phyloP scores from a whole-genome alignment of 2,113 vertebrate species.

The Pomatostomus ruficeps region DNA sequence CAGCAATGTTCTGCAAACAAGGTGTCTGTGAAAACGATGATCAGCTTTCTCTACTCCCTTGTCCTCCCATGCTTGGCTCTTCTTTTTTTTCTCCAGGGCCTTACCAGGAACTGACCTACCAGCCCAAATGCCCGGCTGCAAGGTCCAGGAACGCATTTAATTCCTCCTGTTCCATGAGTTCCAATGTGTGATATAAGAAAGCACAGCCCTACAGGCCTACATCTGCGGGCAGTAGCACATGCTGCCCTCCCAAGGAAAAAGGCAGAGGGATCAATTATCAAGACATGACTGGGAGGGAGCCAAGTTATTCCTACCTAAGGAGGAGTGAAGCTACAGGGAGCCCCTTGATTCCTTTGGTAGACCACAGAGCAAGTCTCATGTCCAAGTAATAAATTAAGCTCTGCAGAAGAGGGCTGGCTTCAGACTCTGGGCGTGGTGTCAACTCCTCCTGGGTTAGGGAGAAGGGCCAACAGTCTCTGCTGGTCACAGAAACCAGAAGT shows the following conservation, averaged over 20 bases:
- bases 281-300: not conserved
- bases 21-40: not conserved
- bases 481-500: not conserved
- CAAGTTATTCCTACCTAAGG: constrained; percentile 20
- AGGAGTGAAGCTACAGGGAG: constrained; percentile 16
- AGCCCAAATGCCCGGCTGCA: not conserved
- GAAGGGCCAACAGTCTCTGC: not conserved
- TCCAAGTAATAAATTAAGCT: constrained; percentile 22
- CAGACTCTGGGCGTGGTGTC: constrained; percentile 27
- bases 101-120: not conserved
- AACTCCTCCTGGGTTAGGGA: constrained; percentile 25
- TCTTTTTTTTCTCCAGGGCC: not conserved
- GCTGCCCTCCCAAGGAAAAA: not conserved
- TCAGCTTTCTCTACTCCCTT: not conserved
- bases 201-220: not conserved
- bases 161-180: not conserved
- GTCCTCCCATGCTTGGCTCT: not conserved
- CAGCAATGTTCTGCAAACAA: not conserved
- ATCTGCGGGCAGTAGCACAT: not conserved
- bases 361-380: not conserved
- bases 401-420: not conserved
- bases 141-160: not conserved
- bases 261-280: not conserved
- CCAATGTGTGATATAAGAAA: not conserved
- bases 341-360: not conserved